Evolutionary conservation across 1,140 invertebrate species (phyloP), one percentile per base, ranked within the genome.

Genomic region (Cotesia typhae): DNA sequence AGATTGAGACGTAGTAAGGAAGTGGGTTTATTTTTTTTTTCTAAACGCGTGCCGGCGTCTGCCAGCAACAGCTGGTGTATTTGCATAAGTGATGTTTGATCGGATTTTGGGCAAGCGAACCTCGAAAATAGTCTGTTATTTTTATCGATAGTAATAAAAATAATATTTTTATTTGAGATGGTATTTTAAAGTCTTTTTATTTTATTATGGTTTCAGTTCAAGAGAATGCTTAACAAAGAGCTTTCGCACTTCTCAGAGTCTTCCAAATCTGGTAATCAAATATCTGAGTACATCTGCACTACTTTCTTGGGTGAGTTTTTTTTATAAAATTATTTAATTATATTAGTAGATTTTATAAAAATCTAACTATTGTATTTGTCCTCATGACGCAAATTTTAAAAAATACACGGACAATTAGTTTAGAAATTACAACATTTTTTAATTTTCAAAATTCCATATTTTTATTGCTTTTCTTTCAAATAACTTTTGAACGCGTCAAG

Each of bases 141-240:
- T 37, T 66, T 47, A 47, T 47, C 47, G 14, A 17, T 6, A 17
- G 38, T 14, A 1, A 38, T 14, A 66, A 7, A 41, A 7, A 51
- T 51, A 17, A 10, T 28, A 35, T 17, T 61, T 12, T 61, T 37
- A n/a, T 14, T 9, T 17, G 3, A 20, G 53, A 57, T 14, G n/a
- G 28, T 28, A 28, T 28, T 28, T 28, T 28, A 57, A 57, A 5
- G 41, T 9, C 61, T 53, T 73, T 17, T 67, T 59, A 17, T 47
- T n/a, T 53, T 7, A 17, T 73, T 51, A 38, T 53, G 70, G 77
- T 90, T 94, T 70, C 91, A 99, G 97, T 99, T 99, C 90, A 99
- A 99, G 88, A 92, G 97, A 86, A 98, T 99, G 96, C 91, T 99
- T 83, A 99, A 99, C 89, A 98, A 99, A 89, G 98, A 99, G 88